These are phyloP conservation scores for Phylloscopus trochilus DNA, from an alignment of 2,113 vertebrate species.

Conservation along the genomic window DNA sequence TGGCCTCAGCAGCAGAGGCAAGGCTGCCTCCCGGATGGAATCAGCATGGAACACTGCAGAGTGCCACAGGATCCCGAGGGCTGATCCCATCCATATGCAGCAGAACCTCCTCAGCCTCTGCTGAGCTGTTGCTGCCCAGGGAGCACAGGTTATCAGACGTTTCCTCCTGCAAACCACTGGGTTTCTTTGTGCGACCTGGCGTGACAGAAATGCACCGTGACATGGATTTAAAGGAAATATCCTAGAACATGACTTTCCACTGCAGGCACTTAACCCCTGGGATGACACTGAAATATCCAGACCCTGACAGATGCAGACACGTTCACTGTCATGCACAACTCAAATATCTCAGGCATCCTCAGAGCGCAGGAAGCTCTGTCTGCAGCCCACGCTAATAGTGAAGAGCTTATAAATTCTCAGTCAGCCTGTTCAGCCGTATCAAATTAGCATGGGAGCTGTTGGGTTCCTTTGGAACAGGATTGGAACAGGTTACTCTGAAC, in stretches of 20 bases:
- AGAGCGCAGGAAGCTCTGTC: not conserved
- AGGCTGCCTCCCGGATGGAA: not conserved
- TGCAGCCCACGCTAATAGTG: not conserved
- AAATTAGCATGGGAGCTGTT: not conserved
- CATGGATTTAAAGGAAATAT: not conserved
- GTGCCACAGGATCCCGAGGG: not conserved
- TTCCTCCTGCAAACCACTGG: not conserved
- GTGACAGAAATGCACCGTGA: not conserved
- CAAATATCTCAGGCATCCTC: not conserved
- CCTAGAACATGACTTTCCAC: not conserved
- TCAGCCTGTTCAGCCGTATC: not conserved
- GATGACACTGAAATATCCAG: not conserved
- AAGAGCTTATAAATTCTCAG: not conserved
- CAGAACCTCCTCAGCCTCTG: not conserved
- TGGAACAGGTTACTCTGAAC: not conserved
- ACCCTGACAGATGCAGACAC: not conserved
- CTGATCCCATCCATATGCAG: not conserved
- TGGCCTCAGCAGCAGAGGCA: not conserved
- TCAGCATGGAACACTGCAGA: accelerated
- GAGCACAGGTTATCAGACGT: not conserved
- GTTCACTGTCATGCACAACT: not conserved
- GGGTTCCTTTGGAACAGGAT: not conserved
- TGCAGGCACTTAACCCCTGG: not conserved
- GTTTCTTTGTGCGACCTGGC: not conserved
- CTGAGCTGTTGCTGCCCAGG: not conserved